phyloP scores from a whole-genome alignment of 2,113 vertebrate species.

The Meles meles region DNA sequence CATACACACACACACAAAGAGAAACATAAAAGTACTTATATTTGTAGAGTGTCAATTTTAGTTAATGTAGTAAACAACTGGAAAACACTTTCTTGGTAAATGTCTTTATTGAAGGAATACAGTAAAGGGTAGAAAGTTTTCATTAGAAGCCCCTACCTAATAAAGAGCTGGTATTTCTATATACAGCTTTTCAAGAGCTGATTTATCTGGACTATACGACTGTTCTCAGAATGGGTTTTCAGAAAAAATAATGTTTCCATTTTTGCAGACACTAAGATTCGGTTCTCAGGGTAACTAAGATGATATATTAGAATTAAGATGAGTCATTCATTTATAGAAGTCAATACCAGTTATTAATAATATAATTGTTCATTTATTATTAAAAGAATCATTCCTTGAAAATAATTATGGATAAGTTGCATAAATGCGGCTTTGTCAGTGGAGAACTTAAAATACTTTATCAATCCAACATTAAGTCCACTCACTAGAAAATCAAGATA shows the following conservation, averaged over 20 bases:
- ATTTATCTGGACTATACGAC: not conserved
- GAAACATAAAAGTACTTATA: not conserved
- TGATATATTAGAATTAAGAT: not conserved
- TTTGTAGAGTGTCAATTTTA: not conserved
- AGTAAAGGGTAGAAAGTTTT: not conserved
- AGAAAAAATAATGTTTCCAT: not conserved
- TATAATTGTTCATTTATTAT: not conserved
- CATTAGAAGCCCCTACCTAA: no score
- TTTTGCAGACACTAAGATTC: not conserved
- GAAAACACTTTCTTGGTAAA: not conserved
- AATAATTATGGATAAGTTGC: not conserved
- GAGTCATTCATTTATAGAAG: not conserved
- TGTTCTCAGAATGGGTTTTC: not conserved
- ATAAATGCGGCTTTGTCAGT: not conserved
- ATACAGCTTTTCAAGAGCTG: not conserved
- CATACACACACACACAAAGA: not conserved
- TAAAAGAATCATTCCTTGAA: not conserved
- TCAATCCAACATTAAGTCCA: not conserved
- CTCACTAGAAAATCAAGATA: not conserved
- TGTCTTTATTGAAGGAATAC: not conserved
- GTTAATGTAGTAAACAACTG: not conserved
- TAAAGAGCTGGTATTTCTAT: not conserved
- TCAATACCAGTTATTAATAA: not conserved
- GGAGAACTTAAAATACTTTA: not conserved
- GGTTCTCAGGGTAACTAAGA: not conserved